Base-by-base conservation (phyloP, 2,888 invertebrate species). In the Eledona agricola region DNA sequence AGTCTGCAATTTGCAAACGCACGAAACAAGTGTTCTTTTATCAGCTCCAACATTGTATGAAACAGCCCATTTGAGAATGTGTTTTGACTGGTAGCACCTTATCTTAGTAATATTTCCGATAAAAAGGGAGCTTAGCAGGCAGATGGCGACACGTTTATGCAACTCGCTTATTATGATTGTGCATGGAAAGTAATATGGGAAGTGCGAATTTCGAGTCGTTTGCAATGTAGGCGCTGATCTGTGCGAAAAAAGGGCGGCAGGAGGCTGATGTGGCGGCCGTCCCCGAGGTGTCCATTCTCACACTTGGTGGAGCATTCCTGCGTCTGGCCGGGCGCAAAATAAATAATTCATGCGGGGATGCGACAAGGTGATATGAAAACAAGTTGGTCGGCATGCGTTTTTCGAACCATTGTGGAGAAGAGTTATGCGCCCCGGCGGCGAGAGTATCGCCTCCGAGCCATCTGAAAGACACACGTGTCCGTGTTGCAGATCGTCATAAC, bases 271-370 rank as follows among this genome's bases (percentile, higher is more conserved):
- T 55, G 64, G 63, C 60, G 62, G 63, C 52, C 61, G 55, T 59
- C 55, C 46, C 55, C 57, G 60, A 67, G 64, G 69, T 69, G 67
- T 67, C 53, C 56, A 60, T 60, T 63, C 64, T 63, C 65, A 64
- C 65, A 65, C 63, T 54, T 55, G 55, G 53, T 58, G 62, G 62
- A 49, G 57, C 63, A 63, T 65, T 64, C 64, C 60, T 55, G 59
- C 59, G 60, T 56, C 56, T 58, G 57, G 63, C 62, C 63, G 63
- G 66, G 62, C 65, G 63, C 65, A 66, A 66, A 68, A 73, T 73
- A 72, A 72, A 73, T 73, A 73, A 72, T 73, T 72, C 69, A 73
- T 73, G 70, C 65, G 64, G 67, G 70, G 71, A 67, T 68, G 68
- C 67, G 63, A 62, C 67, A 65, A 69, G 69, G 69, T 67, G 73